Percentiles rank a stretch among this genome's conserved stretches.
Evolutionary conservation across 2,113 vertebrate species (phyloP).

Genomic region (Acrocephalus arundinaceus): DNA sequence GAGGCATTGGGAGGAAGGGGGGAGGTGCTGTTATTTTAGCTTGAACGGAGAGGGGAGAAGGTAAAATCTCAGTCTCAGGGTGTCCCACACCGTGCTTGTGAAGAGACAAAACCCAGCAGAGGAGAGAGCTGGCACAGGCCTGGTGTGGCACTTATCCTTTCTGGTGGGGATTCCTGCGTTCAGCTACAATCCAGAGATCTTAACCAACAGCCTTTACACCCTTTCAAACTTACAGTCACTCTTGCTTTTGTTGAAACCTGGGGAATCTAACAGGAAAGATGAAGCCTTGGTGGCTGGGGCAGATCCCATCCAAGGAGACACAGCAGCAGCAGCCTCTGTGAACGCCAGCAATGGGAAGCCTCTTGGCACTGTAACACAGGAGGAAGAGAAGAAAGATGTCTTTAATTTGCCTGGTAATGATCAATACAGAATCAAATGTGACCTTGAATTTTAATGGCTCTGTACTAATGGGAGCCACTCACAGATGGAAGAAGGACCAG

Average conservation of each 20-base stretch:
- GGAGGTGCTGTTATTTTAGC: not conserved
- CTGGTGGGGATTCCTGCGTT: not conserved
- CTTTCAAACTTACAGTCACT: not conserved
- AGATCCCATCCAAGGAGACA: not conserved
- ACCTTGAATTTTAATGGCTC: slow-evolving; percentile 62
- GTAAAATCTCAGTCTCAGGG: not conserved
- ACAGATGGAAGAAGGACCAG: not conserved
- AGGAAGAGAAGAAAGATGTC: slow-evolving; percentile 58
- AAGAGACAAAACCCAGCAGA: not conserved
- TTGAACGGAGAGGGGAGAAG: not conserved
- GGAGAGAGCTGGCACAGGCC: not conserved
- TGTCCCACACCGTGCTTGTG: not conserved
- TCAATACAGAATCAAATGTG: slow-evolving; percentile 35
- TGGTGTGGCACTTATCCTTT: not conserved
- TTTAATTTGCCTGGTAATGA: slow-evolving; percentile 66
- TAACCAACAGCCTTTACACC: not conserved
- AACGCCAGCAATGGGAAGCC: not conserved
- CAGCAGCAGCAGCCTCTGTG: slow-evolving; percentile 16
- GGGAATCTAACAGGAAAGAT: not conserved
- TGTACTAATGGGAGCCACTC: not conserved
- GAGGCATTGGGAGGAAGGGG: not conserved
- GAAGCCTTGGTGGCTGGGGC: not conserved
- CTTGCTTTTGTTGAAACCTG: not conserved
- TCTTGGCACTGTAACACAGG: slow-evolving; percentile 24
- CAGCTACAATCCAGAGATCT: not conserved